Evolutionary conservation across 2,888 invertebrate species (phyloP), one percentile per base, ranked within the genome.

Genomic region (Lycocerus yunnanus): DNA sequence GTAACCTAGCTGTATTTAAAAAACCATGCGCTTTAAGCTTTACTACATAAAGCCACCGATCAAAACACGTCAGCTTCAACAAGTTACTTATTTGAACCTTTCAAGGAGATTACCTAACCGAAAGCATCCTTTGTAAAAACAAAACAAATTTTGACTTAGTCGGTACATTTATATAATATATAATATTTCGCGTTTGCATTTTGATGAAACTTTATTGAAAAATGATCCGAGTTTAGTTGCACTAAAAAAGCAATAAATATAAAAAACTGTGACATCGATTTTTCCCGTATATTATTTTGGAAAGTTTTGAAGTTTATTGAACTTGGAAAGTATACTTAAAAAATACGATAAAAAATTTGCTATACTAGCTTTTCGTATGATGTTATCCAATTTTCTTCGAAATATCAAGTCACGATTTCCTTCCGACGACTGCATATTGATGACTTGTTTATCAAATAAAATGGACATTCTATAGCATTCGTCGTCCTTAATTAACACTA

Each of bases 361-460:
- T n/a, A 15, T 63, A 16, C 8, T 63, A 18, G 20, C 61, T 63
- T 63, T 18, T 70, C 24, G 27, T 15, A 8, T 27, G 20, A 43
- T 60, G 43, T 58, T 63, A 43, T 61, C 18, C 58, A 65, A 70
- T 70, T 43, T 70, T 58, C 18, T 24, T 15, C n/a, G 43, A 68
- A 66, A 72, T 18, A 58, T 71, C 71, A 66, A 68, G 72, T 72
- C 72, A 72, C 72, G 72, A 63, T 61, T 24, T 58, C 60, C 61
- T 61, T 61, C 67, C 72, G 63, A 61, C 72, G 72, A 71, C 72
- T 67, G 72, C 72, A 72, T 72, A 72, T 72, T 72, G 72, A 72
- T 72, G 72, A 61, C 72, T 72, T 72, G 72, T 72, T 72, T 72
- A 72, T 67, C 60, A 67, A 71, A 65, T 24, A 63, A 63, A 71